A percentile compares a stretch with the other conserved stretches of the same genome.
Evolutionary conservation across 2,888 invertebrate species (phyloP).

Genomic region (Diaperis boleti): DNA sequence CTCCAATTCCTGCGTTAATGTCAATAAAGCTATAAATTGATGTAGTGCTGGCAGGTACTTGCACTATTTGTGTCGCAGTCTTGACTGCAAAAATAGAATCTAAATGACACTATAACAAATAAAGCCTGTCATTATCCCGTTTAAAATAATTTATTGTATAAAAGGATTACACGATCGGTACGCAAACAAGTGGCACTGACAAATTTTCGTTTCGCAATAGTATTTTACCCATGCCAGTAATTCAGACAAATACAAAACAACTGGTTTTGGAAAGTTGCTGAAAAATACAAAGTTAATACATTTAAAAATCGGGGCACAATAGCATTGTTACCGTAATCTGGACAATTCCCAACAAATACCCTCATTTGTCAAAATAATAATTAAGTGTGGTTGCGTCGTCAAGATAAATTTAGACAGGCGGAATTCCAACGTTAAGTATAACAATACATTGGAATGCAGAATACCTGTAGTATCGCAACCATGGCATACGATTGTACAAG

Average conservation of each 20-base stretch:
- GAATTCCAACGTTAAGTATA: slow-evolving; percentile 20
- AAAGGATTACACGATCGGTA: not conserved
- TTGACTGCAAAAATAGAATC: slow-evolving; percentile 56
- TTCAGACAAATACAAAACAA: too few species aligned
- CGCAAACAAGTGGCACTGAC: not conserved
- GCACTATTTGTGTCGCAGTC: slow-evolving; percentile 58
- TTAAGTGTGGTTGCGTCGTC: slow-evolving; percentile 10
- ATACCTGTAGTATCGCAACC: not conserved
- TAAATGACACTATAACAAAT: slow-evolving; percentile 20
- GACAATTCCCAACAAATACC: slow-evolving; percentile 11
- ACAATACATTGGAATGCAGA: slow-evolving; percentile 23
- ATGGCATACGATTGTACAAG: not conserved
- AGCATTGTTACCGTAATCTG: slow-evolving; percentile 8
- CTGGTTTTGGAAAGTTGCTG: too few species aligned
- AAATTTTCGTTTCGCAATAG: not conserved
- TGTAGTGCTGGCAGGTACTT: slow-evolving; percentile 50
- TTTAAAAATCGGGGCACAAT: not conserved
- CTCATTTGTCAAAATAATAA: slow-evolving; percentile 11
- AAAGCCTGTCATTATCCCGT: not conserved
- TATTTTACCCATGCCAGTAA: not conserved
- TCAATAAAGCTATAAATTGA: slow-evolving; percentile 57
- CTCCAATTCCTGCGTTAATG: slow-evolving; percentile 56
- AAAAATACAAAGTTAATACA: too few species aligned
- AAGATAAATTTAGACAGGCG: slow-evolving; percentile 17
- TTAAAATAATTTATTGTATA: not conserved